Evolutionary conservation across 2,888 invertebrate species (phyloP).

Genomic region (Ischnura elegans): DNA sequence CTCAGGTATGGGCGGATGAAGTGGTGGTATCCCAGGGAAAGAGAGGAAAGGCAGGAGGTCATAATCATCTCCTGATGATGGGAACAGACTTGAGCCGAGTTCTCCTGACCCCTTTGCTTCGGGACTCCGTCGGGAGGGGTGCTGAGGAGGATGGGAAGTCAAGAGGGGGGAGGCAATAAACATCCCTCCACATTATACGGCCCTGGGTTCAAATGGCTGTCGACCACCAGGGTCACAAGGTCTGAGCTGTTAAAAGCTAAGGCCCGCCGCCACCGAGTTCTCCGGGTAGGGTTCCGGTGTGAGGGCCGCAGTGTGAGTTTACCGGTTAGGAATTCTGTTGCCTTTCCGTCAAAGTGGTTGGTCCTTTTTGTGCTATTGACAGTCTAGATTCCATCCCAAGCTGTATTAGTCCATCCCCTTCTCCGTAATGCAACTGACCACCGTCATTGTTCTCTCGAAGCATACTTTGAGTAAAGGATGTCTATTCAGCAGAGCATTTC

Average conservation of each 20-base stretch:
- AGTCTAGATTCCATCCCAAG: no score
- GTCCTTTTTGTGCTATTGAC: background rate
- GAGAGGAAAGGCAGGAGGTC: conserved; percentile 17
- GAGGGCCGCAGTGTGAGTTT: background rate
- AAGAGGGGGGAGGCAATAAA: background rate
- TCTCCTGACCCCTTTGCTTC: background rate
- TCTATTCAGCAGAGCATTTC: no score
- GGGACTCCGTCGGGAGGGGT: background rate
- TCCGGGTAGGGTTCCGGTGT: background rate
- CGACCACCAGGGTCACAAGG: background rate
- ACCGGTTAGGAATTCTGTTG: background rate
- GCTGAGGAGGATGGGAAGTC: background rate
- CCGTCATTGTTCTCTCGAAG: no score
- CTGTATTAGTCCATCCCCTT: no score
- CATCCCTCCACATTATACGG: background rate
- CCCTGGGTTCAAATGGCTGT: background rate
- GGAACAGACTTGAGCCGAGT: conserved; percentile 21
- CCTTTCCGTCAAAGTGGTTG: background rate
- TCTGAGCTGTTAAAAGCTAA: no score
- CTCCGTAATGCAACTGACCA: no score
- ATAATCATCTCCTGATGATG: conserved; percentile 30
- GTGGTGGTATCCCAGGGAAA: background rate
- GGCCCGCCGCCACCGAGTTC: background rate
- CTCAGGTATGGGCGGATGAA: background rate
- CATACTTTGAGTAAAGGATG: no score